Evolutionary conservation across 2,888 invertebrate genomes (phyloP).

Genomic region (Phaedon cochleariae): DNA sequence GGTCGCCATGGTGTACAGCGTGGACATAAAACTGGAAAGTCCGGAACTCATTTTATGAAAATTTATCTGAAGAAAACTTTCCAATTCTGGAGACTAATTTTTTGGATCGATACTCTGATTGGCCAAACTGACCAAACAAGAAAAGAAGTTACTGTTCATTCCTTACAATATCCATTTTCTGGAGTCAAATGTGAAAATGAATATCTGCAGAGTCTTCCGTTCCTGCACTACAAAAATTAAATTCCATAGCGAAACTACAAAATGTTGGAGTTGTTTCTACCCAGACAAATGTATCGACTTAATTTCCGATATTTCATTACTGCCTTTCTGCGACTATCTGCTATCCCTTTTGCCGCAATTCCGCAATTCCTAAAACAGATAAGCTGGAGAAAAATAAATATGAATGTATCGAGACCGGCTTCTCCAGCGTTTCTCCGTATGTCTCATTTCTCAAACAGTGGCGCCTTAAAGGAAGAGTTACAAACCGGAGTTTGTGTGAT

Average conservation of each 20-base stretch:
- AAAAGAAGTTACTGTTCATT: too few relatives aligned
- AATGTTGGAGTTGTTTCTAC: constrained; percentile 29
- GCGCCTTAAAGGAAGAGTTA: neutral
- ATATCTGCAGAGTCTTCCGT: constrained; percentile 14
- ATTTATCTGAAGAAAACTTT: too few relatives aligned
- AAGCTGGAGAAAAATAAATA: constrained; percentile 40
- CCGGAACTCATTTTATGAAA: too few relatives aligned
- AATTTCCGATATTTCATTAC: constrained; percentile 45
- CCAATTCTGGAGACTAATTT: too few relatives aligned
- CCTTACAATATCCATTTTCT: too few relatives aligned
- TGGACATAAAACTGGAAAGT: too few relatives aligned
- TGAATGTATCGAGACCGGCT: constrained; percentile 38
- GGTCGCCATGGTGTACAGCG: too few relatives aligned
- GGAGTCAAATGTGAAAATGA: constrained; percentile 6
- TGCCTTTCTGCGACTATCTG: constrained; percentile 22
- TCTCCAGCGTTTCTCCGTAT: constrained; percentile 27
- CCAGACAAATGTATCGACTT: constrained; percentile 43
- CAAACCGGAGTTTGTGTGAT: neutral
- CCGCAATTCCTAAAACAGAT: constrained; percentile 38
- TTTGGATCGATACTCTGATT: too few relatives aligned
- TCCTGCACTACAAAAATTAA: constrained; percentile 34
- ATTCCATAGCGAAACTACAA: constrained; percentile 32
- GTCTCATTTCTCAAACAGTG: constrained; percentile 14
- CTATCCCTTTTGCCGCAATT: constrained; percentile 24
- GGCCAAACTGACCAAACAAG: too few relatives aligned